Conservation (phyloP, 92 coral and sea anemone genomes). For the Diadumene lineata region DNA sequence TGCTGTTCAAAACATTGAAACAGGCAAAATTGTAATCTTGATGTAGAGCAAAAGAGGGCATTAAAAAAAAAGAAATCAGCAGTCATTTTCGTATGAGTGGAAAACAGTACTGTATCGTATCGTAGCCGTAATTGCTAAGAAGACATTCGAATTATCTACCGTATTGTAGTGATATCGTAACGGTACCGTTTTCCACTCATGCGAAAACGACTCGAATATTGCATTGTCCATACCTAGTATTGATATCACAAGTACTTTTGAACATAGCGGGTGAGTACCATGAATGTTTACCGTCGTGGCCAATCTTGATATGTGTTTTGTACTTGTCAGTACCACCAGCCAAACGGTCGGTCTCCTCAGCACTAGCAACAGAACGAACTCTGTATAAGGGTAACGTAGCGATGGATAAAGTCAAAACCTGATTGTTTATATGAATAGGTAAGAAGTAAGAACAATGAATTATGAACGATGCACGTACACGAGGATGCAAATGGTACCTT, state of each 20-base stretch:
- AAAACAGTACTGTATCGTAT: no score
- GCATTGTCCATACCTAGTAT: slow-evolving; percentile 41
- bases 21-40: no score
- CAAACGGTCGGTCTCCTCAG: slow-evolving; percentile 71
- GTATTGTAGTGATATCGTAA: no score
- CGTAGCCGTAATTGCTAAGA: no score
- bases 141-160: no score
- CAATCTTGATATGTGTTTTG: slow-evolving; percentile 65
- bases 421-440: neutral
- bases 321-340: slow-evolving; percentile 83
- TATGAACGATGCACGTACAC: no score
- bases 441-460: neutral
- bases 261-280: slow-evolving; percentile 88
- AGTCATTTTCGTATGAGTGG: no score
- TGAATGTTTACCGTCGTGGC: slow-evolving; percentile 48
- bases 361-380: slow-evolving; percentile 88
- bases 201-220: neutral
- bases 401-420: slow-evolving; percentile 19
- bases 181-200: no score
- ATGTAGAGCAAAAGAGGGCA: no score
- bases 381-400: slow-evolving; percentile 56
- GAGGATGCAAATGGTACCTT: no score
- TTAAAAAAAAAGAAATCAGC: no score
- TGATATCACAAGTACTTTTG: slow-evolving; percentile 75
- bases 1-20: no score